These are phyloP conservation scores for Micoletzkya japonica DNA, from an alignment of 2,888 invertebrate species.

Conservation along the genomic window DNA sequence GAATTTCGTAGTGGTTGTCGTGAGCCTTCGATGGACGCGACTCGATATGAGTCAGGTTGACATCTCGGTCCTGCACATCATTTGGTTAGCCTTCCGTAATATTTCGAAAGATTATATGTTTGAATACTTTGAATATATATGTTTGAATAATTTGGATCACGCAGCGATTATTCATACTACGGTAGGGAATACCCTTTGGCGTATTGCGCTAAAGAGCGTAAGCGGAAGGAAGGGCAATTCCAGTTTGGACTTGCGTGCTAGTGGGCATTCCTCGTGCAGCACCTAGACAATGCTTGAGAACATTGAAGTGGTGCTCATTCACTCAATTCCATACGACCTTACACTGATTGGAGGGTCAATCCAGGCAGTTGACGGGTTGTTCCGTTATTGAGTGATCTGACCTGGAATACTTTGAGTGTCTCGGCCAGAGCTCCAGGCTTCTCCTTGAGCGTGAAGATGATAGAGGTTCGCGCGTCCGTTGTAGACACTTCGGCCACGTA, in stretches of 20 bases:
- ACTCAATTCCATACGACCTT: neutral
- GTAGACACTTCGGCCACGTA: constrained; percentile 60
- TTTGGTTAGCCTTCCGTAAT: neutral
- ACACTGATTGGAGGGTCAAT: no score
- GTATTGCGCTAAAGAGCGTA: neutral
- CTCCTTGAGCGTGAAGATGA: constrained; percentile 84
- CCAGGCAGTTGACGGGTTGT: no score
- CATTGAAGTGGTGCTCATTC: neutral
- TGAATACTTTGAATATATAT: no score
- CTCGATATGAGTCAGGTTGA: constrained; percentile 69
- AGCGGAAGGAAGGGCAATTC: neutral
- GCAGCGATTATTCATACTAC: neutral
- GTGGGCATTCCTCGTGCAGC: no score
- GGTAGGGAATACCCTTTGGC: neutral
- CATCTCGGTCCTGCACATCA: constrained; percentile 64
- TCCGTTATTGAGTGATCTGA: no score
- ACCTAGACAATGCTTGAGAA: neutral
- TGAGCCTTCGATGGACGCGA: constrained; percentile 67
- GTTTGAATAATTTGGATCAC: no score
- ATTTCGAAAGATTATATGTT: neutral
- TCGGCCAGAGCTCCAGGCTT: constrained; percentile 86
- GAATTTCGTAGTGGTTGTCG: constrained; percentile 65
- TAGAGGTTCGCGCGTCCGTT: constrained; percentile 67
- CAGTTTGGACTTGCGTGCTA: neutral
- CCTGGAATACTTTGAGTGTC: constrained; percentile 85